phyloP scores from a whole-genome alignment of 2,113 vertebrate genomes.

The Halichoeres trimaculatus region DNA sequence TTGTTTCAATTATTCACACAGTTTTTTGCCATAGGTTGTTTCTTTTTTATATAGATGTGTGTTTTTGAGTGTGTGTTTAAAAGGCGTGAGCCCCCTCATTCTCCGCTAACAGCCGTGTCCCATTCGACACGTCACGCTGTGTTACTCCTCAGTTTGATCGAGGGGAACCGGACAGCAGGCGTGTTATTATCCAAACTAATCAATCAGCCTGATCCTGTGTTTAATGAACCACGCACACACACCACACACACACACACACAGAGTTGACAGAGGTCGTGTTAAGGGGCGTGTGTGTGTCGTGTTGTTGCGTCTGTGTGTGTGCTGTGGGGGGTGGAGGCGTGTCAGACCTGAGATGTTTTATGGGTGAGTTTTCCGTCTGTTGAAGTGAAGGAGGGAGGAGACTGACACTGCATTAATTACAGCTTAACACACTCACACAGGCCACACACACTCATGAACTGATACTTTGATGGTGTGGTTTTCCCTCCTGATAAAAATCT shows the following conservation, averaged over 20 bases:
- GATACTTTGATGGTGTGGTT: too few relatives aligned
- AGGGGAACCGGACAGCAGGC: slow-evolving; percentile 53
- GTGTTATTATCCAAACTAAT: slow-evolving; percentile 61
- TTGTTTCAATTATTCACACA: too few relatives aligned
- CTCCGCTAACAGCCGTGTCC: slow-evolving; percentile 41
- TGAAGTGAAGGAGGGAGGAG: slow-evolving; percentile 12
- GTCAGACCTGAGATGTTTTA: slow-evolving; percentile 17
- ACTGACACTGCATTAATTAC: background rate
- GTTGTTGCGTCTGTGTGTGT: background rate
- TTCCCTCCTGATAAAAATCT: too few relatives aligned
- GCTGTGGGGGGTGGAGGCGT: slow-evolving; percentile 6
- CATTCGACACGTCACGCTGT: slow-evolving; percentile 57
- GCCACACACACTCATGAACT: slow-evolving; percentile 17
- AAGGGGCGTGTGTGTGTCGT: slow-evolving; percentile 27
- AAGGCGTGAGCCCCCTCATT: background rate
- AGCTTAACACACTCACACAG: background rate
- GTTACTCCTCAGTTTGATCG: slow-evolving; percentile 53
- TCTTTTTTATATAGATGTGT: too few relatives aligned
- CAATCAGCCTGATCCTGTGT: slow-evolving; percentile 53
- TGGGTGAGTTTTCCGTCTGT: background rate
- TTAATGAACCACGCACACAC: slow-evolving; percentile 54
- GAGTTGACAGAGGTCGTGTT: slow-evolving; percentile 27
- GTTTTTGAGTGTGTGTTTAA: background rate
- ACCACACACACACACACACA: background rate
- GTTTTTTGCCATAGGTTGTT: too few relatives aligned